Conservation (phyloP, 2,888 invertebrate species). For the Bedellia somnulentella region DNA sequence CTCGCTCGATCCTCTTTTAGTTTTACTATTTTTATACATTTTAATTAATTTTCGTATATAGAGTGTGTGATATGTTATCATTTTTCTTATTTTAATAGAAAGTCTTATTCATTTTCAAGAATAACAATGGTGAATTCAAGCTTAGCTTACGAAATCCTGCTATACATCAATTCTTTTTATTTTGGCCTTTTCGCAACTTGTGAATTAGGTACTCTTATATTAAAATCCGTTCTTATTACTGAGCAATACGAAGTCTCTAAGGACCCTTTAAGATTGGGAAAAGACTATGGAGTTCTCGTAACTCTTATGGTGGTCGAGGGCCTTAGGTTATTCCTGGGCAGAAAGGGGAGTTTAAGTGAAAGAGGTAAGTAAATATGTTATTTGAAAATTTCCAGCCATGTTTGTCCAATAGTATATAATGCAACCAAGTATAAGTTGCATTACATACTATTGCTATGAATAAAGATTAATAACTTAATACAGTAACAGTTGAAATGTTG, state of each 20-base stretch:
- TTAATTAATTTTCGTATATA: too few relatives aligned
- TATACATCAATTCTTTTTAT: constrained; percentile 86
- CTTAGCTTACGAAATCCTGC: constrained; percentile 79
- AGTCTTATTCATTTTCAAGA: too few relatives aligned
- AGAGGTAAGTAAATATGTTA: constrained; percentile 52
- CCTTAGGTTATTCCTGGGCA: constrained; percentile 78
- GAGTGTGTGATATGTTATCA: too few relatives aligned
- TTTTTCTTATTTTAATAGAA: too few relatives aligned
- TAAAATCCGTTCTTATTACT: constrained; percentile 71
- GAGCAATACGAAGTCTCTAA: constrained; percentile 65
- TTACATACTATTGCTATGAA: too few relatives aligned
- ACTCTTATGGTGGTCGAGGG: constrained; percentile 79
- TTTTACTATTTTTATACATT: too few relatives aligned
- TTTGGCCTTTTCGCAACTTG: constrained; percentile 84
- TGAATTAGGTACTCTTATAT: constrained; percentile 75
- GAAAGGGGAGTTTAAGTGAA: constrained; percentile 85
- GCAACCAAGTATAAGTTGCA: too few relatives aligned
- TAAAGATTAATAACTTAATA: too few relatives aligned
- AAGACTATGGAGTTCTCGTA: constrained; percentile 78
- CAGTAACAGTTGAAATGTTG: too few relatives aligned
- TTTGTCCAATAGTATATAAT: too few relatives aligned
- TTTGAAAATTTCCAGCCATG: too few relatives aligned
- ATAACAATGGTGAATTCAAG: constrained; percentile 81
- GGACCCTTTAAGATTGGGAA: constrained; percentile 68
- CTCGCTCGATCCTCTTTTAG: too few relatives aligned